Evolutionary conservation across 2,113 vertebrate species (phyloP).

Genomic region (Pygoscelis antarcticus): DNA sequence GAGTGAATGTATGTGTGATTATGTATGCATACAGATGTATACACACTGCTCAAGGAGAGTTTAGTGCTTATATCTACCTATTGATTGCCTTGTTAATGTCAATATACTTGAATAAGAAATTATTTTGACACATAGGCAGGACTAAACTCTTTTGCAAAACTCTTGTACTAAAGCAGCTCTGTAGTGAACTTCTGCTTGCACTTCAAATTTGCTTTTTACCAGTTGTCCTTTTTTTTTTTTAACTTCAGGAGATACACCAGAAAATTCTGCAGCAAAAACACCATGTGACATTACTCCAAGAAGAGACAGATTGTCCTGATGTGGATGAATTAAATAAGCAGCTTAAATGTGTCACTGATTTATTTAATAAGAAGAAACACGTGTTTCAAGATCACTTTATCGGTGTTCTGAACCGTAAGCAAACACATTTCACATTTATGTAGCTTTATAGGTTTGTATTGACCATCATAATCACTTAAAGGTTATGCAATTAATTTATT

Average conservation of each 20-base stretch:
- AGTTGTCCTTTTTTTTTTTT: not conserved
- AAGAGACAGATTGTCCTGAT: constrained; percentile 82
- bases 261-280: constrained; percentile 84
- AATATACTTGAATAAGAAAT: not conserved
- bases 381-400: constrained; percentile 83
- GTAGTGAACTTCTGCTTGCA: not conserved
- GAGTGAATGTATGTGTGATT: not conserved
- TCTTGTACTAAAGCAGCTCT: not conserved
- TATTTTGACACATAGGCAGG: not conserved
- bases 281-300: constrained; percentile 79
- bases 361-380: constrained; percentile 87
- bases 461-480: not conserved
- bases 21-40: not conserved
- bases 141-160: not conserved
- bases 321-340: constrained; percentile 83
- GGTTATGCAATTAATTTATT: not conserved
- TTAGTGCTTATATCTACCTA: not conserved
- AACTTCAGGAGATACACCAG: constrained; percentile 81
- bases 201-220: not conserved
- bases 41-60: not conserved
- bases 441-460: not conserved
- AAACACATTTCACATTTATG: not conserved
- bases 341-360: constrained; percentile 78
- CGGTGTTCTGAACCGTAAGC: constrained; percentile 79
- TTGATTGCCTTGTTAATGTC: not conserved